Evolutionary conservation across 2,888 invertebrate genomes (phyloP).

Genomic region (Erannis defoliaria): DNA sequence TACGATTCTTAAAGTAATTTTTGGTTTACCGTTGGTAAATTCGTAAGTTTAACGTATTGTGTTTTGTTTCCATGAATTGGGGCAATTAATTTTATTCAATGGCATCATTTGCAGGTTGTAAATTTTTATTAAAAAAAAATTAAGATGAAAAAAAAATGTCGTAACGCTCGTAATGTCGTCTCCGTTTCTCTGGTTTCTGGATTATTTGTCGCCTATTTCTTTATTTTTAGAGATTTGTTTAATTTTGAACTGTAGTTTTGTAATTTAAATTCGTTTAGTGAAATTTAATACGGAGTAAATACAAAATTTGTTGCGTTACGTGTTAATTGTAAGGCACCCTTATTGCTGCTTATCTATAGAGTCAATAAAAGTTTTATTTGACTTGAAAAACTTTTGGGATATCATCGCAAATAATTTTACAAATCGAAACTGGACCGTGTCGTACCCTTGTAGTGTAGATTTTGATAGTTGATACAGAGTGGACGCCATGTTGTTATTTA

Average conservation of each 20-base stretch:
- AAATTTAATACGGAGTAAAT: background rate
- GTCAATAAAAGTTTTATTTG: slow-evolving; percentile 14
- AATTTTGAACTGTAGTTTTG: slow-evolving; percentile 47
- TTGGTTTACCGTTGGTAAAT: too few relatives aligned
- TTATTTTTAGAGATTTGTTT: slow-evolving; percentile 71
- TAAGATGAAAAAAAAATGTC: slow-evolving; percentile 51
- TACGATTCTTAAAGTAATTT: too few relatives aligned
- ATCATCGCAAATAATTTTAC: slow-evolving; percentile 45
- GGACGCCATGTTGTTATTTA: slow-evolving; percentile 85
- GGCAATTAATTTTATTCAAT: too few relatives aligned
- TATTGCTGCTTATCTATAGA: slow-evolving; percentile 4
- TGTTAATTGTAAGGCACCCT: slow-evolving; percentile 27
- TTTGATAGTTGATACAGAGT: slow-evolving; percentile 50
- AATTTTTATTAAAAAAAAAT: slow-evolving; percentile 36
- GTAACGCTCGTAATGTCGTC: too few relatives aligned
- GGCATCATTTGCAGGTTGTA: too few relatives aligned
- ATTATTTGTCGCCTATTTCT: slow-evolving; percentile 69
- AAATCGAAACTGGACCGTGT: slow-evolving; percentile 32
- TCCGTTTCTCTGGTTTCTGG: too few relatives aligned
- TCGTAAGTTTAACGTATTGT: too few relatives aligned
- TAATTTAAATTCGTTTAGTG: slow-evolving; percentile 17
- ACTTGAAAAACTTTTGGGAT: slow-evolving; percentile 32
- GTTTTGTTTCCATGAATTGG: too few relatives aligned
- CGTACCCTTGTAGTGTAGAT: slow-evolving; percentile 16
- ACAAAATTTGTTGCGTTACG: slow-evolving; percentile 29